Conservation (phyloP, 2,797 vertebrate species). For the Eulemur mongoz region DNA sequence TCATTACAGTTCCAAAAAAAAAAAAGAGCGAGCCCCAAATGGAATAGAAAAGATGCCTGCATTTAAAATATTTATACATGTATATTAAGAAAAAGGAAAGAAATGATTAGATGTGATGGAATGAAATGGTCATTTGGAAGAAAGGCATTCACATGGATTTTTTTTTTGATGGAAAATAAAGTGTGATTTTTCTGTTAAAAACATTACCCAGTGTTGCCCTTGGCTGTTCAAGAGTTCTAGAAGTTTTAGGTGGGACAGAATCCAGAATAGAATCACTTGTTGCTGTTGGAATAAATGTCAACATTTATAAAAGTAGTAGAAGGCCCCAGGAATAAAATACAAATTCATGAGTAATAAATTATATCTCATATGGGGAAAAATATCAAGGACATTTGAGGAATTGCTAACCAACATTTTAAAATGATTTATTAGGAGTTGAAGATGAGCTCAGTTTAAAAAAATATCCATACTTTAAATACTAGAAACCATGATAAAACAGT, state of each 20-base stretch:
- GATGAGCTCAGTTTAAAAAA: constrained; percentile 68
- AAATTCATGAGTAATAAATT: constrained; percentile 67
- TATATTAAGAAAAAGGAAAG: constrained; percentile 57
- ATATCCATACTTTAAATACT: constrained; percentile 18
- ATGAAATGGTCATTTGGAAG: constrained; percentile 75
- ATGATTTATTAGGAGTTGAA: constrained; percentile 57
- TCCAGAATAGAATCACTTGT: constrained; percentile 85
- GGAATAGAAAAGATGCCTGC: constrained; percentile 3
- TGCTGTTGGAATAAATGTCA: constrained; percentile 87
- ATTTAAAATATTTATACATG: constrained; percentile 11
- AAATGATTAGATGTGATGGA: constrained; percentile 70
- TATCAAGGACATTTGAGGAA: constrained; percentile 50
- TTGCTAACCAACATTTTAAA: constrained; percentile 50
- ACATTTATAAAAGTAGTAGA: constrained; percentile 80
- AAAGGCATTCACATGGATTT: constrained; percentile 78
- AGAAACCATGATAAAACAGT: neutral
- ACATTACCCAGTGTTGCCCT: constrained; percentile 89
- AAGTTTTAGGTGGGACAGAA: constrained; percentile 86
- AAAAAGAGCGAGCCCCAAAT: neutral
- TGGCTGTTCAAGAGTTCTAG: constrained; percentile 87
- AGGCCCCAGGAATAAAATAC: constrained; percentile 74
- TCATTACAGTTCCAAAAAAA: constrained; percentile 7
- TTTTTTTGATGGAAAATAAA: constrained; percentile 76
- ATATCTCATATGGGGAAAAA: constrained; percentile 53
- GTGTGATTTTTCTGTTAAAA: constrained; percentile 77